Evolutionary conservation across 2,888 invertebrate species (phyloP), one percentile per base, ranked within the genome.

Genomic region (Cepaea hortensis): DNA sequence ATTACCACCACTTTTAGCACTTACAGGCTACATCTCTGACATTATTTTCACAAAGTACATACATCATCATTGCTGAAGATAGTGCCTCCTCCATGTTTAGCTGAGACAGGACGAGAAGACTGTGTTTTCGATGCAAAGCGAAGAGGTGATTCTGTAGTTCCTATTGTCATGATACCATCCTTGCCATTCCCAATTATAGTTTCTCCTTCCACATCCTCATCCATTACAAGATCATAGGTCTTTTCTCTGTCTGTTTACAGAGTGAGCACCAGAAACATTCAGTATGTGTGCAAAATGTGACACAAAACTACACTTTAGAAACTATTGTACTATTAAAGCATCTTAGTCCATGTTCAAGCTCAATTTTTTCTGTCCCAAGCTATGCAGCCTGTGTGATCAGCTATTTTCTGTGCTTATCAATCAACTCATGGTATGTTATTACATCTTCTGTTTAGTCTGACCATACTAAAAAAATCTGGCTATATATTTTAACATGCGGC

Each of bases 191-290:
- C 93, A 11, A 92, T 84, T 9, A 93, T 7, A 13, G 92, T 92
- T 84, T 93, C 93, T 46, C 93, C 91, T 79, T 93, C 93, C 13
- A 91, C 88, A 81, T 91, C 90, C 81, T 93, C 93, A 65, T 93
- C 93, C 75, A 93, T 91, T 15, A 93, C 89, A 23, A 93, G 72
- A 85, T 93, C 93, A 81, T 6, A 55, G 46, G n/a, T 35, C 35
- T 73, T 70, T 35, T 65, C 81, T 77, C 55, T 48, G 7, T 85
- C 68, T 75, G 18, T 35, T 62, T 35, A 62, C 15, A 79, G 62
- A 11, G 61, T 15, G n/a, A 61, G 77, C n/a, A n/a, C 35, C 55
- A 55, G 55, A 6, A 11, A 55, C 55, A 55, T 55, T 55, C 55
- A 55, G 55, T 55, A 35, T 35, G 55, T 55, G 55, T 55, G 55